Conservation (phyloP, 2,888 invertebrate species). For the Ryuthela nishihirai region DNA sequence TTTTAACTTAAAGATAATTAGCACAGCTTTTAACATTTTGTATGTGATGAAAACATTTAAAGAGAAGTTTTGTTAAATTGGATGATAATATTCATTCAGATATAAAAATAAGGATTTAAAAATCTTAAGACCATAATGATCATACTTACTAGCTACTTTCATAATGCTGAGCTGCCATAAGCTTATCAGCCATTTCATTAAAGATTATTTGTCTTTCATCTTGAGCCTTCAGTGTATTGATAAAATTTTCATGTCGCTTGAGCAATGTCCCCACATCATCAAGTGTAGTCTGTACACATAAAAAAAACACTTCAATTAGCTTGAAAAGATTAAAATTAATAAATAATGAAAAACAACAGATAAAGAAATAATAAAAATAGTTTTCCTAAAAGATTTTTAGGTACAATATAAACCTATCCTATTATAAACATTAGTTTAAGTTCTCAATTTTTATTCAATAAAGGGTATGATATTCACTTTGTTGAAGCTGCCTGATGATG, state of each 20-base stretch:
- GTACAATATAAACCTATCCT: too few relatives aligned
- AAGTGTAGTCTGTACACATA: slow-evolving; percentile 59
- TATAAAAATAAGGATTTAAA: neutral
- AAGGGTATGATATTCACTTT: too few relatives aligned
- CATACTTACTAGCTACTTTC: slow-evolving; percentile 57
- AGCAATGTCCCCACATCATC: slow-evolving; percentile 88
- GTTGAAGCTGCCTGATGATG: too few relatives aligned
- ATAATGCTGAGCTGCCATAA: slow-evolving; percentile 73
- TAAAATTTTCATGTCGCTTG: slow-evolving; percentile 89
- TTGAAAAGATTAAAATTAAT: too few relatives aligned
- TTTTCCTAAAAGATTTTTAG: too few relatives aligned
- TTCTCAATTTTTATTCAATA: too few relatives aligned
- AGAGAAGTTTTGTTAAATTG: neutral
- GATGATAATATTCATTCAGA: neutral
- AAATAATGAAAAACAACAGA: too few relatives aligned
- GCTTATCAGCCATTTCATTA: slow-evolving; percentile 72
- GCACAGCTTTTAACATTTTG: too few relatives aligned
- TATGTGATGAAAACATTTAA: neutral
- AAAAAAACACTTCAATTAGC: too few relatives aligned
- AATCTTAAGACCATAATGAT: neutral
- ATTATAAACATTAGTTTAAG: too few relatives aligned
- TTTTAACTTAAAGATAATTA: too few relatives aligned
- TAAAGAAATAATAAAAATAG: too few relatives aligned
- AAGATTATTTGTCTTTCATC: slow-evolving; percentile 83
- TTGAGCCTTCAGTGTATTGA: slow-evolving; percentile 85